Base-by-base conservation (phyloP, 2,113 vertebrate species). In the Thalassoma bifasciatum region DNA sequence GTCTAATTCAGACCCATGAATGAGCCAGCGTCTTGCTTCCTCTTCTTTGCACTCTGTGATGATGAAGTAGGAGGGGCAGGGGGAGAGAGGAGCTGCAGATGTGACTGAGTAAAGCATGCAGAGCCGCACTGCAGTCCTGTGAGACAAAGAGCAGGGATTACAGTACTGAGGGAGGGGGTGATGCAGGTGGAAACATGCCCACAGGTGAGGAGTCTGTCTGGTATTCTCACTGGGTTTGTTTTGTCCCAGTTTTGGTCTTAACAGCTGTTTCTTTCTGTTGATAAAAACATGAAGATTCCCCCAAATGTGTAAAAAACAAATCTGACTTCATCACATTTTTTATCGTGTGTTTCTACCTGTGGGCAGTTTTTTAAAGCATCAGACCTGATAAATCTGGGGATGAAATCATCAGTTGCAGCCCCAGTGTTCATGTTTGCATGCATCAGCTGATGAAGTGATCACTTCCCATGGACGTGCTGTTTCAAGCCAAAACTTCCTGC, bases 1-100 rank as follows among this genome's bases (percentile, higher is more conserved):
- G 19, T 79, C 86, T 81, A 79, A 77, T 83, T 85, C 74, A 49
- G 76, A 78, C 75, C 81, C 69, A 68, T 79, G 82, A 91, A 73
- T 89, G 88, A 89, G 83, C 72, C 78, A 86, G 68, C 13, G 51
- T 84, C 85, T 83, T 52, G 85, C 83, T 38, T 36, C 67, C 67
- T 71, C 6, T 40, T 52, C 58, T 42, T 21, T 12, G 42, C 1
- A 6, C 19, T 22, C 38, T 8, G 42, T 11, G 57, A n/a, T 14
- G 56, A 52, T 51, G 44, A 14, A 6, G 13, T 3, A 16, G 6
- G 42, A 4, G 40, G 40, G 10, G 40, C 12, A 12, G 12, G 40
- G 14, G 14, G 10, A 12, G 40, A 42, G 14, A 42, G 40, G 14
- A 12, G 12, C 40, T 42, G 40, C 40, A 16, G 40, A 42, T 14